These are phyloP conservation scores for Andrena cerasifolii DNA, from an alignment of 1,140 invertebrate species.

Conservation along the genomic window DNA sequence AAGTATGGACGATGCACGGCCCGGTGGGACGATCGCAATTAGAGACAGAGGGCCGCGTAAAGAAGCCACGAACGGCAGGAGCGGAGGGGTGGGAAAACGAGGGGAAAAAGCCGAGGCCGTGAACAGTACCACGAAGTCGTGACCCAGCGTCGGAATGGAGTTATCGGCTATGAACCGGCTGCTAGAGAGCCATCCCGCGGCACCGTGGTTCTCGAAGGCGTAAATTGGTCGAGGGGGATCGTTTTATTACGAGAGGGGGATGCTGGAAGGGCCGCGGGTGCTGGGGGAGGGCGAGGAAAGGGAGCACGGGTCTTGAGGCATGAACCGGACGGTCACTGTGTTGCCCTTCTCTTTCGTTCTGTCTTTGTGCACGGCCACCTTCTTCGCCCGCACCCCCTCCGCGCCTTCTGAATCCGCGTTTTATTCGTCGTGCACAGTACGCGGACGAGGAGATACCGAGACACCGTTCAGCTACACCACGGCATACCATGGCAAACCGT, in stretches of 20 bases:
- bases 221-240: slow-evolving; percentile 68
- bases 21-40: slow-evolving; percentile 56
- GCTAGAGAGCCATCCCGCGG: slow-evolving; percentile 52
- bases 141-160: slow-evolving; percentile 67
- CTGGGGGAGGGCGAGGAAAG: neutral
- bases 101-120: slow-evolving; percentile 21
- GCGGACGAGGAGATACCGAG: slow-evolving; percentile 56
- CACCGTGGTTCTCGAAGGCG: slow-evolving; percentile 65
- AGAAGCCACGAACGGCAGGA: neutral
- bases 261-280: neutral
- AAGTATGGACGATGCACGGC: slow-evolving; percentile 57
- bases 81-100: neutral
- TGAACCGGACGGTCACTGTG: slow-evolving; percentile 39
- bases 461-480: slow-evolving; percentile 51
- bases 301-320: slow-evolving; percentile 26
- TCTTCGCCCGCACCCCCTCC: neutral
- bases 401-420: slow-evolving; percentile 21
- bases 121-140: slow-evolving; percentile 58
- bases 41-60: slow-evolving; percentile 43
- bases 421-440: slow-evolving; percentile 47
- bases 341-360: slow-evolving; percentile 15
- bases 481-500: slow-evolving; percentile 56
- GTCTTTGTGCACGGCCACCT: slow-evolving; percentile 17
- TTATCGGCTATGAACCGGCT: slow-evolving; percentile 68
- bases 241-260: slow-evolving; percentile 67